Base-by-base conservation (phyloP, 2,888 invertebrate species). In the Agrochola macilenta region DNA sequence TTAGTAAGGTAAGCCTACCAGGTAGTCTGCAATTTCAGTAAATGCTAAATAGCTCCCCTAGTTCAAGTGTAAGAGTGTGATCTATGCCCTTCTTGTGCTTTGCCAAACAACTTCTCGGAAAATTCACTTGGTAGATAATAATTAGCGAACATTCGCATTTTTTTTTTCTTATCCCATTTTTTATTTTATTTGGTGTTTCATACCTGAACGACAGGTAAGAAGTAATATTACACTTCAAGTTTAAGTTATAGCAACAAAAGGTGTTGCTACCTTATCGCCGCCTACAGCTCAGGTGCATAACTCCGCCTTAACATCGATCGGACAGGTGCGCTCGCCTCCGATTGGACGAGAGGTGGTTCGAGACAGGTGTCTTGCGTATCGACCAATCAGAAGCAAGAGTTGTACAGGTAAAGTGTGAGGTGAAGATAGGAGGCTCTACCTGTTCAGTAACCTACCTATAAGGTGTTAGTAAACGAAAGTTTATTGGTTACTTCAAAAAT, bases 241-340 rank as follows among this genome's bases (percentile, higher is more conserved):
- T 17, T 2, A 23, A 49, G 20, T 63, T 52, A 65, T 35, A 66
- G 54, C 46, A 86, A 78, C 76, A 76, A 75, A 74, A 76, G 54
- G 70, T 83, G 74, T 74, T 65, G 14, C 58, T 60, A 7, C 39
- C 17, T 39, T 77, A 70, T 69, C 78, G 9, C 82, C 82, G 78
- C 87, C 88, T 86, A 78, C 84, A 54, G 63, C 77, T 83, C 82
- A 82, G 87, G 87, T 89, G 90, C 87, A 75, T 66, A 80, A 79
- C 90, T 79, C 93, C 93, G 94, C 95, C 95, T 92, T 83, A 73
- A 52, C 80, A 92, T 92, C 90, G 92, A 93, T 88, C 89, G 87
- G 69, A 87, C 95, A 95, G 95, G 95, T 95, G 93, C 75, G 89
- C 85, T 75, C 76, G 43, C 73, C 76, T 46, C 82, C 81, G 80